These are phyloP conservation scores for Augochlorella aurata DNA, from an alignment of 2,888 invertebrate genomes.

Conservation along the genomic window DNA sequence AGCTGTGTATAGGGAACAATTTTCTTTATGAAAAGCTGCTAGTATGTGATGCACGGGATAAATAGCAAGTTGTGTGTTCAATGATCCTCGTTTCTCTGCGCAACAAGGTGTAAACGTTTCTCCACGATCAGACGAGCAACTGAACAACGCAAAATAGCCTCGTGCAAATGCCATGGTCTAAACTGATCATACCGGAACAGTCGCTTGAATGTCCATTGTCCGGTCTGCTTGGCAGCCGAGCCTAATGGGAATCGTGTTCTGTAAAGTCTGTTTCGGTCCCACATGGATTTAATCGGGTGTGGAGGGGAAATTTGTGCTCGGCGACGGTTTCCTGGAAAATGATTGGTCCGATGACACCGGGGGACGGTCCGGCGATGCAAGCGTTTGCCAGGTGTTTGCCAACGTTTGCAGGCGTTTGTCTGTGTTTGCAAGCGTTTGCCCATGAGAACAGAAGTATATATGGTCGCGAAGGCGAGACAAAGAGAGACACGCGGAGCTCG, in stretches of 20 bases:
- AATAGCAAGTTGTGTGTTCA: neutral
- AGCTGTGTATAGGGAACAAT: too few relatives aligned
- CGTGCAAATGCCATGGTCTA: neutral
- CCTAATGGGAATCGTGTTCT: constrained; percentile 42
- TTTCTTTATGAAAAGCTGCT: too few relatives aligned
- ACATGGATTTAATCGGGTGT: constrained; percentile 43
- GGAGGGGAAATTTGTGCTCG: constrained; percentile 21
- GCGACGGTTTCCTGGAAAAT: constrained; percentile 42
- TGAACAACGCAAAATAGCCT: neutral
- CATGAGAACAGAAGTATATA: neutral
- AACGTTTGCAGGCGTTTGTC: neutral
- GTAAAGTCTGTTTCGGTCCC: constrained; percentile 42
- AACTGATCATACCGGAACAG: neutral
- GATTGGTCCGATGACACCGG: constrained; percentile 28
- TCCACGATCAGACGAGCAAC: neutral
- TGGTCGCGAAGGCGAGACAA: neutral
- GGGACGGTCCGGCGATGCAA: neutral
- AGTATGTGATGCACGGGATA: neutral
- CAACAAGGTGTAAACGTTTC: constrained; percentile 2
- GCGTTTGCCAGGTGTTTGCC: neutral
- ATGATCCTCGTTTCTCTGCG: neutral
- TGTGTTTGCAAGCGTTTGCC: neutral
- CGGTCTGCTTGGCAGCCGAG: constrained; percentile 3
- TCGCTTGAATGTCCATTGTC: constrained; percentile 3
- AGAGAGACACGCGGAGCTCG: constrained; percentile 1